Evolutionary conservation across 2,113 vertebrate genomes (phyloP).

Genomic region (Pedetes capensis): DNA sequence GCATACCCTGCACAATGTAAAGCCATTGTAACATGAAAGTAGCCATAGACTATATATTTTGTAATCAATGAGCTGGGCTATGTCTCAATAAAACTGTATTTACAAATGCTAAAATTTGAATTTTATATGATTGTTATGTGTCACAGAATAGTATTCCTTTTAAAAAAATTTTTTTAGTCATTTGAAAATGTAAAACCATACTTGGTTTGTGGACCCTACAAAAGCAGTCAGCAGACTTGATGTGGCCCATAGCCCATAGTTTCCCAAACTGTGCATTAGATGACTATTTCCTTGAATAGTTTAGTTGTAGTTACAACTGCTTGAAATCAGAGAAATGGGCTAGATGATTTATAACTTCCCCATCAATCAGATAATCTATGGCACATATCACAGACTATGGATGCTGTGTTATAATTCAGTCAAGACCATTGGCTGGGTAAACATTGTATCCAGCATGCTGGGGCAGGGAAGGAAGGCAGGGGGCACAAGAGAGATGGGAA

Average conservation of each 20-base stretch:
- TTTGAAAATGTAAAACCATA: neutral
- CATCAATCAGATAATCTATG: neutral
- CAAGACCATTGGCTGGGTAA: neutral
- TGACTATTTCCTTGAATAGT: neutral
- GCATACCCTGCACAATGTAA: neutral
- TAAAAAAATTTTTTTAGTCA: no score
- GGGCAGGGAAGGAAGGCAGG: neutral
- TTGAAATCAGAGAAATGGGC: neutral
- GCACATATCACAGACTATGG: neutral
- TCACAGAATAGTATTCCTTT: no score
- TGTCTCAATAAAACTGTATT: neutral
- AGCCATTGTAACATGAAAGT: neutral
- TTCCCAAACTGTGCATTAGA: neutral
- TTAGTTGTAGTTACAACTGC: neutral
- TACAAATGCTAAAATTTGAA: no score
- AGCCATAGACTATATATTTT: neutral
- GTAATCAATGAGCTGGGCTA: neutral
- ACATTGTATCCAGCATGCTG: neutral
- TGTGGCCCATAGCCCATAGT: neutral
- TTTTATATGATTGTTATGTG: no score
- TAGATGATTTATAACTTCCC: neutral
- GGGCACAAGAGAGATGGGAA: neutral
- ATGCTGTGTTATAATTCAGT: neutral
- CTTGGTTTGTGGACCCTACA: neutral
- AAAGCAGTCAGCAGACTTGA: neutral